A percentile compares a stretch with the other conserved stretches of the same genome.
These are phyloP conservation scores for Lycocorax pyrrhopterus DNA, from an alignment of 2,113 vertebrate genomes.

Conservation along the genomic window DNA sequence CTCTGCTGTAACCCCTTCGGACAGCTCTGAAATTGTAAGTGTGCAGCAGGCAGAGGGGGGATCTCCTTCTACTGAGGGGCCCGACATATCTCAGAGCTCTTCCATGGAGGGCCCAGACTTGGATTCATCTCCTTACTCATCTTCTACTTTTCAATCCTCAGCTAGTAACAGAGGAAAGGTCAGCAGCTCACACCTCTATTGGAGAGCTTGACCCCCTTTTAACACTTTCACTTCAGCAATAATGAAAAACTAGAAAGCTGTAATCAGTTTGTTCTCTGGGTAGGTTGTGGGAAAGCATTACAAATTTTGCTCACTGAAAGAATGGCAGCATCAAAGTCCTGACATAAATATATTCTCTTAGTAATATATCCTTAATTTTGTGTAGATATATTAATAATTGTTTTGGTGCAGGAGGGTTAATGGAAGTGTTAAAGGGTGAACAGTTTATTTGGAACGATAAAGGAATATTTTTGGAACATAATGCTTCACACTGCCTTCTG, in stretches of 20 bases:
- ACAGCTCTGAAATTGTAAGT: slow-evolving; percentile 97
- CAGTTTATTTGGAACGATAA: neutral
- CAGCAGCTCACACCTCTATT: slow-evolving; percentile 47
- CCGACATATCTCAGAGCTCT: slow-evolving; percentile 70
- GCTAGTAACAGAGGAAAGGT: slow-evolving; percentile 77
- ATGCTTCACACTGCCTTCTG: neutral
- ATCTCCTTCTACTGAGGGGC: slow-evolving; percentile 71
- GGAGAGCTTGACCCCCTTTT: slow-evolving; percentile 47
- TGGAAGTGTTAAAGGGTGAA: slow-evolving; percentile 53
- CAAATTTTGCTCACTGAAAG: neutral
- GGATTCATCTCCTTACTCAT: slow-evolving; percentile 68
- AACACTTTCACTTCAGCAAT: neutral
- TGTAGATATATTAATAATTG: neutral
- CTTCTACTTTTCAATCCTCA: slow-evolving; percentile 71
- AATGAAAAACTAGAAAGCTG: neutral
- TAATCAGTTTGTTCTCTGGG: neutral
- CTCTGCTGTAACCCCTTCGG: slow-evolving; percentile 94
- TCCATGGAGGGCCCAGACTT: slow-evolving; percentile 66
- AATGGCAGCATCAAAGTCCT: neutral
- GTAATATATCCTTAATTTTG: neutral
- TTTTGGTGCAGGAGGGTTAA: neutral
- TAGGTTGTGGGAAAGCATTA: neutral
- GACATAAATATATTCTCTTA: neutral
- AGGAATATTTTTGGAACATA: neutral
- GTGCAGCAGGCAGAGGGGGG: slow-evolving; percentile 59